phyloP scores from a whole-genome alignment of 2,888 invertebrate species.

The Diplazon laetatorius region DNA sequence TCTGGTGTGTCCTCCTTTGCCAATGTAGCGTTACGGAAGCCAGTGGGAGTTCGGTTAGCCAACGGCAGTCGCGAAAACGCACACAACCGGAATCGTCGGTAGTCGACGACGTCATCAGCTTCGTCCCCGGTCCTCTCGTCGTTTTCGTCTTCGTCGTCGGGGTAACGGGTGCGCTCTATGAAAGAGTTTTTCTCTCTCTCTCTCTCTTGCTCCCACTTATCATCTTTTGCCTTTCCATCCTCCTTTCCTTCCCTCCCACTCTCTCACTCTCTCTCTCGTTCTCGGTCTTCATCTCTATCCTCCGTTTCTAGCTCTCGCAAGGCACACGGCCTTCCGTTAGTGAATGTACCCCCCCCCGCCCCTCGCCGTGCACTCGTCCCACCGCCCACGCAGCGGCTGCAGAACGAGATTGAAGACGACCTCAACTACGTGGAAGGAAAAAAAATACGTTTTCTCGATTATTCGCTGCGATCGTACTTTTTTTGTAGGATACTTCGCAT shows the following conservation, averaged over 20 bases:
- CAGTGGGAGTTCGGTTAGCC: constrained; percentile 10
- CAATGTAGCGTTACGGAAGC: constrained; percentile 56
- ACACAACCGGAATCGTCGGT: constrained; percentile 12
- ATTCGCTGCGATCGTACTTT: constrained; percentile 4
- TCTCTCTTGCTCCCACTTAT: neutral
- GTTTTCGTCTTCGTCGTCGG: constrained; percentile 43
- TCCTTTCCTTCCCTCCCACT: neutral
- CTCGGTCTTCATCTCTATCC: neutral
- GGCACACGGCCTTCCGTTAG: constrained; percentile 29
- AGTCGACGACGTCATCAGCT: constrained; percentile 22
- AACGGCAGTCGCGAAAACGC: constrained; percentile 39
- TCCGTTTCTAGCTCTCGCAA: neutral
- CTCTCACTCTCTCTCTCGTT: constrained; percentile 1
- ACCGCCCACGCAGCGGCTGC: neutral
- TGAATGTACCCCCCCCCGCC: constrained; percentile 37
- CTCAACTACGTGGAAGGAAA: constrained; percentile 27
- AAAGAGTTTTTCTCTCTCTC: constrained; percentile 45
- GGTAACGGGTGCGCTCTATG: constrained; percentile 55
- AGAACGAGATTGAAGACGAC: constrained; percentile 56
- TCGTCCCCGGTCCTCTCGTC: constrained; percentile 31
- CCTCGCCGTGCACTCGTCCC: constrained; percentile 12
- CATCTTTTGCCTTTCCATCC: constrained; percentile 11
- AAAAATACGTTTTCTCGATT: constrained; percentile 30
- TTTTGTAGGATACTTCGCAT: constrained; percentile 15
- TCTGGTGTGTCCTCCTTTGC: constrained; percentile 61